Evolutionary conservation across 2,797 vertebrate species (phyloP).

Genomic region (Tinamus major): DNA sequence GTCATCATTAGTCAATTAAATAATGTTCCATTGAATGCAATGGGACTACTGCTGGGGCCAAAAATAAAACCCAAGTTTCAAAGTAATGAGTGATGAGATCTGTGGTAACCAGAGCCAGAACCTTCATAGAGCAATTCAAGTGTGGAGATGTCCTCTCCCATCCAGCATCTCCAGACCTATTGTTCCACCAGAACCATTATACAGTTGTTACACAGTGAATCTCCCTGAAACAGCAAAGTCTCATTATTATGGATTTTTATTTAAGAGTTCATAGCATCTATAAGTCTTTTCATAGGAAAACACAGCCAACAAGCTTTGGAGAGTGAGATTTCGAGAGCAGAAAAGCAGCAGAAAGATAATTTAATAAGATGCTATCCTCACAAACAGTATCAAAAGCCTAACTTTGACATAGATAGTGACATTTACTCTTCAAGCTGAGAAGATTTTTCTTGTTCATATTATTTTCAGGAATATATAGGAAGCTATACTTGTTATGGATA

Average conservation of each 20-base stretch:
- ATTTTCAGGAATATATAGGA: conserved; percentile 49
- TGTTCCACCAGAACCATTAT: conserved; percentile 65
- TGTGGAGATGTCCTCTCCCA: conserved; percentile 40
- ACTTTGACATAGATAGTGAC: conserved; percentile 54
- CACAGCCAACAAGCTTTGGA: conserved; percentile 62
- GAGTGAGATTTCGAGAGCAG: conserved; percentile 49
- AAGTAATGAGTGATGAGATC: conserved; percentile 56
- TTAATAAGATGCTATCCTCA: conserved; percentile 66
- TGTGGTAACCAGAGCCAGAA: conserved; percentile 23
- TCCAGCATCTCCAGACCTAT: conserved; percentile 60
- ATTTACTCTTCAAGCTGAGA: conserved; percentile 66
- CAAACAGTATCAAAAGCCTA: conserved; percentile 73
- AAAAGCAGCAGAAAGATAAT: conserved; percentile 68
- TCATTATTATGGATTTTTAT: conserved; percentile 65
- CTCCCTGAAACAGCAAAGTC: conserved; percentile 59
- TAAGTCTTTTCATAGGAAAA: conserved; percentile 64
- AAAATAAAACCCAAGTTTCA: conserved; percentile 49
- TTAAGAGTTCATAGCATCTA: conserved; percentile 60
- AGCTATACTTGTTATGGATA: conserved; percentile 35
- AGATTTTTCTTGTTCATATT: conserved; percentile 54
- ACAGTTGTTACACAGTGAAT: conserved; percentile 66
- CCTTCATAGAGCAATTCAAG: conserved; percentile 33
- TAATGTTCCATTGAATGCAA: conserved; percentile 25
- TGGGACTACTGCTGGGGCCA: conserved; percentile 43
- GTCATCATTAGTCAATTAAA: conserved; percentile 40